Evolutionary conservation across 2,113 vertebrate species (phyloP).

Genomic region (Callorhinus ursinus): DNA sequence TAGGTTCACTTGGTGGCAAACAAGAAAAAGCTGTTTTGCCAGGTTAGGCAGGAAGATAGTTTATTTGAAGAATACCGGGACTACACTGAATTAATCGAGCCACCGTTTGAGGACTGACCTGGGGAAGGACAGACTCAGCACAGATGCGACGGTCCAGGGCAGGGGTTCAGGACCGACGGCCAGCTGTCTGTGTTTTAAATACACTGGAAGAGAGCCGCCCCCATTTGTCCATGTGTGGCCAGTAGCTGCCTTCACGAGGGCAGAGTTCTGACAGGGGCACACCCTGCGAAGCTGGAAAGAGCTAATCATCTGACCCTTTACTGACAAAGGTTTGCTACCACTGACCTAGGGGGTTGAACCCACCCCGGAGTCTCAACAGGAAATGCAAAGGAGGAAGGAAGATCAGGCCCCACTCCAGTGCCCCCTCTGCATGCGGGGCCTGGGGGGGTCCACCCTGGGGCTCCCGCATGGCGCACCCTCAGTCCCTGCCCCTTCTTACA

Average conservation of each 20-base stretch:
- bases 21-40: neutral
- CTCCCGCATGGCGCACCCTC: neutral
- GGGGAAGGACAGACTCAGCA: neutral
- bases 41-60: neutral
- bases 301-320: neutral
- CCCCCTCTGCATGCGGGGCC: rapidly evolving
- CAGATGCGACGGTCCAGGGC: neutral
- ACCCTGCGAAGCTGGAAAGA: neutral
- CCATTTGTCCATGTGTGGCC: rapidly evolving
- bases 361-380: too few relatives aligned
- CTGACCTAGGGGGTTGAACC: neutral
- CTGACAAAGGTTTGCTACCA: neutral
- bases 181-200: neutral
- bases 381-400: too few relatives aligned
- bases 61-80: neutral
- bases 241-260: neutral
- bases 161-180: rapidly evolving
- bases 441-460: neutral
- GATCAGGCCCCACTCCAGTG: rapidly evolving
- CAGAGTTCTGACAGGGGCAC: neutral
- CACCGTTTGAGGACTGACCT: too few relatives aligned
- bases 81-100: rapidly evolving
- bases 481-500: rapidly evolving
- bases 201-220: neutral
- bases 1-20: neutral